Base-by-base conservation (phyloP, 2,888 invertebrate genomes). In the Panopea generosa region DNA sequence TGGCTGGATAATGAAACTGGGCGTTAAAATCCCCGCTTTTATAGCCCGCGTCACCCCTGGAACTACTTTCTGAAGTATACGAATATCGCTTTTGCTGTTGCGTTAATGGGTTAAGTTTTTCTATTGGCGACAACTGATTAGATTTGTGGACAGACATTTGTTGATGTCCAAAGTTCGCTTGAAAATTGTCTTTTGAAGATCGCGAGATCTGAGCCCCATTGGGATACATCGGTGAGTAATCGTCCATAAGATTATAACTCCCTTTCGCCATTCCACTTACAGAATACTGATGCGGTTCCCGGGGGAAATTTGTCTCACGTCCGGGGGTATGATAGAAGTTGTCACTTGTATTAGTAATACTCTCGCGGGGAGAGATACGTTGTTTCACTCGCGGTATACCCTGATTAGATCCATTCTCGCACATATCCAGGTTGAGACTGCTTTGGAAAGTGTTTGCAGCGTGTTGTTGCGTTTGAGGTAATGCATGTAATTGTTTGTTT, bases 131-230 rank as follows among this genome's bases (percentile, higher is more conserved):
- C 62, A 74, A 67, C 65, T 77, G 77, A 81, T 81, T 77, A 50
- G 81, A 77, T 75, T 75, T 72, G 66, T 66, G 71, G 50, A 60
- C 68, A 57, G 77, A 59, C 71, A 75, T 69, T 71, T 81, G 77
- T 71, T 63, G 74, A 61, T 73, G 67, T 68, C 74, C 81, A 56
- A 70, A 81, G 60, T 47, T 52, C n/a, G 65, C 61, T 45, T 67
- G 77, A 60, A 81, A 81, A 72, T 73, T 73, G 60, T 77, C 76
- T 67, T 80, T 80, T 66, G 76, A 74, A 77, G 73, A 59, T 56
- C 59, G 60, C 43, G 76, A 70, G 52, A 67, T 66, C 9, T 62
- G 69, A n/a, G 59, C 24, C 56, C 76, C 80, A 56, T 57, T 53
- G 71, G 80, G 76, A 70, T 62, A 76, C 59, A 56, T 57, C 49